Evolutionary conservation across 2,888 invertebrate species (phyloP), one percentile per base, ranked within the genome.

Genomic region (Pterostichus niger): DNA sequence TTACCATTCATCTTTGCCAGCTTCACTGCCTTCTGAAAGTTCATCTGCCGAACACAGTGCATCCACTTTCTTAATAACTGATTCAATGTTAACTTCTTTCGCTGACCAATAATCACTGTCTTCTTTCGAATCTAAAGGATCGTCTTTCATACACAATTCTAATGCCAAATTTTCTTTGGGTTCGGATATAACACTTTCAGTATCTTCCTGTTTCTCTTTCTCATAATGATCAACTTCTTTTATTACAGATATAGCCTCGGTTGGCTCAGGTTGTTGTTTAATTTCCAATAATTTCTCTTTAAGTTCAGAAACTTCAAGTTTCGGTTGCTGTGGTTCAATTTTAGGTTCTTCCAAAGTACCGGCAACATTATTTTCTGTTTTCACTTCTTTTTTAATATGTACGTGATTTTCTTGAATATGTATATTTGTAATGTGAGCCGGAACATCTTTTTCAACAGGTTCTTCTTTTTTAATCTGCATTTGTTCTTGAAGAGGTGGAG

Each of bases 61-160:
- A 86, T 95, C 95, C 0, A 95, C 94, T 86, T 94, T 95, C 89
- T 96, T 95, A 84, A 96, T 96, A 1, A 96, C 96, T 17, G 95
- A 95, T 85, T 96, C 95, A 85, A 95, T 95, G 87, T 95, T 95
- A 0, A 95, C 92, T 87, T 95, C 95, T 88, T 95, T 95, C 6
- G 94, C 94, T 46, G 94, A 94, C 95, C 95, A 96, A 86, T 94
- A 94, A 88, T 95, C 95, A 86, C 93, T 94, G 87, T 95, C 95
- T 86, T 95, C 94, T 85, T 94, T 93, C 44, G 91, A 92, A 86
- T 92, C 92, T 82, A 88, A 87, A 4, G 89, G 89, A 85, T 91
- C 91, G 68, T 91, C 91, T 85, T 91, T 91, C 1, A 87, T 86
- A 4, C 87, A 85, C 61, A 89, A 87, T 84, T 89, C 89, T 33